Conservation (phyloP, 2,888 invertebrate species). For the Herminia tarsipennalis region DNA sequence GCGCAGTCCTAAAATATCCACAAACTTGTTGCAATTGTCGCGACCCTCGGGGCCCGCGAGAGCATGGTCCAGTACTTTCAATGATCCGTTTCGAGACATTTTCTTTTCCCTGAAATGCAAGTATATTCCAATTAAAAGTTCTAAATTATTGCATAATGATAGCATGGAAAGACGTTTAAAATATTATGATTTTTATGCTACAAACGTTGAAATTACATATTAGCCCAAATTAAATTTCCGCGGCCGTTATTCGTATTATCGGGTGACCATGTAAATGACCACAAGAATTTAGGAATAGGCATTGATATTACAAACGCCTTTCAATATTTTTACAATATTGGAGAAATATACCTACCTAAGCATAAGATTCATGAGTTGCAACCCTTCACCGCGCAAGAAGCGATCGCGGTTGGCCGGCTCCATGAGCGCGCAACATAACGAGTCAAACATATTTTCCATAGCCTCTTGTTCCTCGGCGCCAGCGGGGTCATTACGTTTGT, state of each 20-base stretch:
- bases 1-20: slow-evolving; percentile 97
- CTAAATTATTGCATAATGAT: neutral
- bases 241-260: too few relatives aligned
- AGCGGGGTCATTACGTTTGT: slow-evolving; percentile 97
- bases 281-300: too few relatives aligned
- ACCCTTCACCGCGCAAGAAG: slow-evolving; percentile 98
- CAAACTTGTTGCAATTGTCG: slow-evolving; percentile 98
- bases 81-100: slow-evolving; percentile 96
- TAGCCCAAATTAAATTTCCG: too few relatives aligned
- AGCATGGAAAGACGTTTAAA: too few relatives aligned
- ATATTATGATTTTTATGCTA: too few relatives aligned
- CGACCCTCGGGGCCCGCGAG: slow-evolving; percentile 96
- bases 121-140: neutral
- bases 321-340: too few relatives aligned
- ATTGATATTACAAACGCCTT: too few relatives aligned
- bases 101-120: slow-evolving; percentile 92
- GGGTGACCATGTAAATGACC: too few relatives aligned
- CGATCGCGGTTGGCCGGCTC: slow-evolving; percentile 94
- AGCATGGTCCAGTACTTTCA: slow-evolving; percentile 99
- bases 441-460: slow-evolving; percentile 99
- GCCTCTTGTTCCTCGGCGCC: slow-evolving; percentile 97
- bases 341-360: slow-evolving; percentile 86
- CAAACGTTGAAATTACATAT: too few relatives aligned
- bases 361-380: slow-evolving; percentile 99
- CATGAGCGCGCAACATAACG: slow-evolving; percentile 97